A percentile compares a stretch with the other conserved stretches of the same genome.
phyloP scores from a whole-genome alignment of 2,888 invertebrate genomes.

The Pandemis cinnamomeana region DNA sequence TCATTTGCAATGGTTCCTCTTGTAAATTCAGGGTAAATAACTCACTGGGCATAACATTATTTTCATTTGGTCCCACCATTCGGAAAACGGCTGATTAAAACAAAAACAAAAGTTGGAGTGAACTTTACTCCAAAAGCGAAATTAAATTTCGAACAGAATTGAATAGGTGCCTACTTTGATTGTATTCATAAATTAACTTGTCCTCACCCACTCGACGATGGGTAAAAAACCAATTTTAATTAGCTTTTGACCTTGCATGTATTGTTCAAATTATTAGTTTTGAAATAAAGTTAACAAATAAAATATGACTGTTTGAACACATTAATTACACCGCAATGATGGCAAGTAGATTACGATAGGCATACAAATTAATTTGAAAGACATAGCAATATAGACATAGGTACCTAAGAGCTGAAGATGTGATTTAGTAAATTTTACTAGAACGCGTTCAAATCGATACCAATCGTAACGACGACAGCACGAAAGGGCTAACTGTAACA shows the following conservation, averaged over 20 bases:
- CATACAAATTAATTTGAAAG: too few relatives aligned
- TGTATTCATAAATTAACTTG: slow-evolving; percentile 30
- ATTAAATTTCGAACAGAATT: slow-evolving; percentile 36
- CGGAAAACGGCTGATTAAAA: slow-evolving; percentile 13
- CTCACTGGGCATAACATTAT: slow-evolving; percentile 10
- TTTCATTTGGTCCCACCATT: slow-evolving; percentile 14
- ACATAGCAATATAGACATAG: too few relatives aligned
- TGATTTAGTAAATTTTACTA: not conserved
- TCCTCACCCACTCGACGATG: slow-evolving; percentile 1
- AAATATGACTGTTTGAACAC: too few relatives aligned
- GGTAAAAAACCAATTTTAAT: slow-evolving; percentile 26
- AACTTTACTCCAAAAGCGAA: slow-evolving; percentile 22
- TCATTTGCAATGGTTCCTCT: slow-evolving; percentile 5
- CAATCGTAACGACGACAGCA: slow-evolving; percentile 21
- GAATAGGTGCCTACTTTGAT: slow-evolving; percentile 26
- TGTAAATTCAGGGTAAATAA: slow-evolving; percentile 1
- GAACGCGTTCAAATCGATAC: slow-evolving; percentile 11
- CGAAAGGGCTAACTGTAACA: slow-evolving; percentile 24
- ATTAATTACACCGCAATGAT: not conserved
- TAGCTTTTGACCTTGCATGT: slow-evolving; percentile 15
- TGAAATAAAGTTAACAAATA: too few relatives aligned
- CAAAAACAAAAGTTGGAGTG: slow-evolving; percentile 18
- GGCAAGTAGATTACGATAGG: not conserved
- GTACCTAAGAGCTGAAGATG: too few relatives aligned
- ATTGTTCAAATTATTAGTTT: not conserved